A percentile compares a stretch with the other conserved stretches of the same genome.
Evolutionary conservation across 2,888 invertebrate species (phyloP).

Genomic region (Hemicrepidius hirtus): DNA sequence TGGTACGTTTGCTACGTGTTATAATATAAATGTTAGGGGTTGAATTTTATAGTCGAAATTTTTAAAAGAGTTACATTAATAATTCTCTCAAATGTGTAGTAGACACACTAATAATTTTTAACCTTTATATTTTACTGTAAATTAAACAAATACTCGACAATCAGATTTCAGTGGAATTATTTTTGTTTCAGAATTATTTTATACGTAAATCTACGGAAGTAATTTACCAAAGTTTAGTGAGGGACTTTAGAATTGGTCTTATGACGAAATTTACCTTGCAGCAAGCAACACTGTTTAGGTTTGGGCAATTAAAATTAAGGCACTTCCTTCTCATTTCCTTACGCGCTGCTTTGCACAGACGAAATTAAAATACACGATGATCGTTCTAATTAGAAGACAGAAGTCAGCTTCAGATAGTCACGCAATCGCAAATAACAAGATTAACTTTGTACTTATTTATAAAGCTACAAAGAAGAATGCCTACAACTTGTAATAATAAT

Average conservation of each 20-base stretch:
- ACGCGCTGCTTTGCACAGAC: conserved; percentile 3
- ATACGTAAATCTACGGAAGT: conserved; percentile 11
- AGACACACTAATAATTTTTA: too few species aligned
- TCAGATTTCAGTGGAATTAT: neutral
- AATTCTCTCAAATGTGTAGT: too few species aligned
- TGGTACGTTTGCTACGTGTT: too few species aligned
- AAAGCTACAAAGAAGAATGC: neutral
- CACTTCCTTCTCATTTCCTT: conserved; percentile 15
- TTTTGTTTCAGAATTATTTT: neutral
- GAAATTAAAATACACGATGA: conserved; percentile 20
- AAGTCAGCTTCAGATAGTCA: conserved; percentile 12
- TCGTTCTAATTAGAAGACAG: conserved; percentile 14
- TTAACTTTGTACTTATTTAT: conserved; percentile 5
- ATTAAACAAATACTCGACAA: too few species aligned
- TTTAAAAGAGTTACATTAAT: too few species aligned
- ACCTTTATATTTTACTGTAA: too few species aligned
- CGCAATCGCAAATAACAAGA: conserved; percentile 10
- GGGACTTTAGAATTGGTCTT: neutral
- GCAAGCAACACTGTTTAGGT: neutral
- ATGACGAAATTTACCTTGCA: conserved; percentile 5
- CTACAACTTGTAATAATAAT: too few species aligned
- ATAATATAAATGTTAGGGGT: too few species aligned
- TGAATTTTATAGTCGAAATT: too few species aligned
- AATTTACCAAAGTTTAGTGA: neutral
- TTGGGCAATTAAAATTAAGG: conserved; percentile 16